phyloP scores from a whole-genome alignment of 2,113 vertebrate genomes.

The Condylura cristata region DNA sequence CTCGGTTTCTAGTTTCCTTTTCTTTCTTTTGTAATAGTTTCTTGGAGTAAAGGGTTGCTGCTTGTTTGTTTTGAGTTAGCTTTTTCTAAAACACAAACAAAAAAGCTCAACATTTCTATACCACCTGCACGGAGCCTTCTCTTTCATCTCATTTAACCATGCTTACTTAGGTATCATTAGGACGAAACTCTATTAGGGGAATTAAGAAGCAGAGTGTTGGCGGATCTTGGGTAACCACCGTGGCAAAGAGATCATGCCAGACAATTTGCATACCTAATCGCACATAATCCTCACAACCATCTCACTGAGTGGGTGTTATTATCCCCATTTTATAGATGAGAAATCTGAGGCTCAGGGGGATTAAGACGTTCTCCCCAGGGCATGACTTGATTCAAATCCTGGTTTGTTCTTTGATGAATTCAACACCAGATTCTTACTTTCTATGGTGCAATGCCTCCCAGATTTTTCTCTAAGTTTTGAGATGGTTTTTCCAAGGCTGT shows the following conservation, averaged over 20 bases:
- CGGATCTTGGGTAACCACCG: neutral
- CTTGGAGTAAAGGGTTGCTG: neutral
- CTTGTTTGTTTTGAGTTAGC: neutral
- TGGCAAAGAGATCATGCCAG: neutral
- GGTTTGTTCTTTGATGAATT: conserved; percentile 47
- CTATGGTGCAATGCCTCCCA: neutral
- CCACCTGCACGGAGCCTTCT: neutral
- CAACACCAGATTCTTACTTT: conserved; percentile 34
- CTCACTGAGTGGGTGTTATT: neutral
- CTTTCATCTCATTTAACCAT: neutral
- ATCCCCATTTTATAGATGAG: conserved; percentile 7
- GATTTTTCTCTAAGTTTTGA: conserved; percentile 48
- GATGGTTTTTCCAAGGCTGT: neutral
- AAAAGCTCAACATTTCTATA: neutral
- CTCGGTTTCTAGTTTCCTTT: neutral
- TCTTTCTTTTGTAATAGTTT: neutral
- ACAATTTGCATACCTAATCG: neutral
- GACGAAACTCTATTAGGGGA: neutral
- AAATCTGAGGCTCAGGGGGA: conserved; percentile 6
- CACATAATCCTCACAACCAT: neutral
- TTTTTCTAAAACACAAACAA: neutral
- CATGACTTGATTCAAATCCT: conserved; percentile 11
- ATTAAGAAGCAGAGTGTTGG: neutral
- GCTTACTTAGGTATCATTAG: neutral
- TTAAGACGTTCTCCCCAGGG: neutral